phyloP scores from a whole-genome alignment of 1,140 invertebrate species.

The Sitophilus oryzae region DNA sequence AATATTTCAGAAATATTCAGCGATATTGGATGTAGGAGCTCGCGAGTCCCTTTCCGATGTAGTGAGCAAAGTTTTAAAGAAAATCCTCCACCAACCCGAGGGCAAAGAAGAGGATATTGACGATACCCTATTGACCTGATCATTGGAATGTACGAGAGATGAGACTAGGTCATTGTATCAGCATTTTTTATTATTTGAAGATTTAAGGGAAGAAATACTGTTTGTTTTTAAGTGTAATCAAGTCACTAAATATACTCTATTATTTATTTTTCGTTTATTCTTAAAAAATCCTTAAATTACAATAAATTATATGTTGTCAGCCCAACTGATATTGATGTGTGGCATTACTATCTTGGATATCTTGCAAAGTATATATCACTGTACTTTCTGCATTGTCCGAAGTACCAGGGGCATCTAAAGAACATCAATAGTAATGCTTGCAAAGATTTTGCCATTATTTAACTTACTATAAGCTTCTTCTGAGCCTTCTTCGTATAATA shows the following conservation, averaged over 20 bases:
- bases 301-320: slow-evolving; percentile 15
- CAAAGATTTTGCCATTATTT: slow-evolving; percentile 3
- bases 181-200: slow-evolving; percentile 2
- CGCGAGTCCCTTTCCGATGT: slow-evolving; percentile 83
- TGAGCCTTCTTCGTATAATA: slow-evolving; percentile 39
- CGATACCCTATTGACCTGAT: slow-evolving; percentile 78
- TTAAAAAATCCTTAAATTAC: background rate
- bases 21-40: slow-evolving; percentile 76
- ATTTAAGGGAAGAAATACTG: background rate
- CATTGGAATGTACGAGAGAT: slow-evolving; percentile 7
- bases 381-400: slow-evolving; percentile 37
- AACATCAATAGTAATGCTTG: slow-evolving; percentile 20
- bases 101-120: slow-evolving; percentile 86
- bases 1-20: slow-evolving; percentile 62
- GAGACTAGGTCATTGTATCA: background rate
- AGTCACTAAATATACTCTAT: background rate
- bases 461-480: slow-evolving; percentile 41
- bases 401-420: slow-evolving; percentile 36
- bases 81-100: slow-evolving; percentile 66
- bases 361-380: slow-evolving; percentile 38
- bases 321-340: slow-evolving; percentile 42
- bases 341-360: slow-evolving; percentile 40
- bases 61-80: slow-evolving; percentile 73
- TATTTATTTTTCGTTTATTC: background rate
- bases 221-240: slow-evolving; percentile 1